Evolutionary conservation across 2,797 vertebrate species (phyloP), one percentile per base, ranked within the genome.

Genomic region (Hypotaenidia okinawae): DNA sequence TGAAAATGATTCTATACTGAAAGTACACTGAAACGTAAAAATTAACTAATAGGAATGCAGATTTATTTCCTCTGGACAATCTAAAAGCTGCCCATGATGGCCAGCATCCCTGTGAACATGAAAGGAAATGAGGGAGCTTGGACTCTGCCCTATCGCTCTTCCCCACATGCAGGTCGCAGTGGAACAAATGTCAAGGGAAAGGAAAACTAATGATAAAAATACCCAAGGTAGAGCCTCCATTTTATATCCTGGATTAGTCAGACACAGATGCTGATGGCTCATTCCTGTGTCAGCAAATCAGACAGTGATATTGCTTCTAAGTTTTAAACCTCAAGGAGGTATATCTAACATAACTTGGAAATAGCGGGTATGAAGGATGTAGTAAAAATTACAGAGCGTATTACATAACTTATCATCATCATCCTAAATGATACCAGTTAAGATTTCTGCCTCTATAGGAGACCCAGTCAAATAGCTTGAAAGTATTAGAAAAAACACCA

Each of bases 111-210:
- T 55, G 30, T 41, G n/a, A 85, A 79, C 0, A 0, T 10, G 32
- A 86, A 84, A 84, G 63, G 63, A 94, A 93, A 84, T 21, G 22
- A 92, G 32, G 33, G 43, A 82, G n/a, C 35, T 27, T 8, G 4
- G 23, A 49, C n/a, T 55, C 24, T 69, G 15, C 37, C 13, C 52
- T 66, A 57, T 63, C 67, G 19, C 18, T n/a, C 63, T 70, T 78
- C 32, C 45, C 58, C 33, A 63, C 3, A 5, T 33, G 43, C 51
- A 91, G 14, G 8, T 25, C 49, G 81, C 69, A 58, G 61, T 37
- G 81, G 52, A 84, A 94, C 23, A 93, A 83, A 89, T n/a, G 64
- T 51, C 72, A 92, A 91, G 62, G 47, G 47, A 92, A 92, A 84
- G 57, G 61, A 79, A 95, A 78, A 87, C 9, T 59, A 37, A 70